These are phyloP conservation scores for Pangasianodon gigas DNA, from an alignment of 2,113 vertebrate genomes.

Conservation along the genomic window DNA sequence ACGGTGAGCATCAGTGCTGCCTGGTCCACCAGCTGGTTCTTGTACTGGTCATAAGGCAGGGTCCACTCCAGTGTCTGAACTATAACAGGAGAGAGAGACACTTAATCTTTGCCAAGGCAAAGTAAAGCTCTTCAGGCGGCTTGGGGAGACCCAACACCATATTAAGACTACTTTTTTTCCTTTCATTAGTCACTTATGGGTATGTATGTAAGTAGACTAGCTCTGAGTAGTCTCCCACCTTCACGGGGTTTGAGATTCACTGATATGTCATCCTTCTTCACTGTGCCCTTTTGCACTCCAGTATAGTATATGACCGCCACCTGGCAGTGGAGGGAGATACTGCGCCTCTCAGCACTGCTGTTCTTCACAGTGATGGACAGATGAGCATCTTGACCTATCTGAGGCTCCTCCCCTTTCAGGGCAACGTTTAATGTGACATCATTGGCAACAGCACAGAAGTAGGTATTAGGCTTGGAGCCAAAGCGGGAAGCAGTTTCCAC, in stretches of 20 bases:
- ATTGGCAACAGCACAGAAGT: conserved; percentile 58
- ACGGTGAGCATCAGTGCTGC: conserved; percentile 83
- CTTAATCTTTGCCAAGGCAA: not conserved
- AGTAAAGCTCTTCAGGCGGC: not conserved
- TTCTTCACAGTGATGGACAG: conserved; percentile 73
- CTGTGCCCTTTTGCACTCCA: conserved; percentile 75
- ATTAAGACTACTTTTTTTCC: not conserved
- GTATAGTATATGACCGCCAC: conserved; percentile 84
- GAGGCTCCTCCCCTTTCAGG: conserved; percentile 73
- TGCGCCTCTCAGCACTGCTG: conserved; percentile 66
- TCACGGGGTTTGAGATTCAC: not conserved
- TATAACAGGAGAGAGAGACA: conserved; percentile 48
- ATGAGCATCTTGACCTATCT: conserved; percentile 74
- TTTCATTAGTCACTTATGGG: not conserved
- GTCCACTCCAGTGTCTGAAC: conserved; percentile 73
- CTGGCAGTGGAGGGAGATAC: conserved; percentile 69
- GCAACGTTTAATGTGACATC: conserved; percentile 74
- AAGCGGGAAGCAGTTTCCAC: conserved; percentile 81
- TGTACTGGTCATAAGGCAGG: conserved; percentile 76
- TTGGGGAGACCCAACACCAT: too few relatives aligned
- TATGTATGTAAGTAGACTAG: conserved; percentile 61
- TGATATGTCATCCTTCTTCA: not conserved
- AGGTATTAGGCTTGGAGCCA: conserved; percentile 76
- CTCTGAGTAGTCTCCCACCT: not conserved
- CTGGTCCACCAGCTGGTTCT: conserved; percentile 81